Base-by-base conservation (phyloP, 2,113 vertebrate species). In the Acanthisitta chloris region DNA sequence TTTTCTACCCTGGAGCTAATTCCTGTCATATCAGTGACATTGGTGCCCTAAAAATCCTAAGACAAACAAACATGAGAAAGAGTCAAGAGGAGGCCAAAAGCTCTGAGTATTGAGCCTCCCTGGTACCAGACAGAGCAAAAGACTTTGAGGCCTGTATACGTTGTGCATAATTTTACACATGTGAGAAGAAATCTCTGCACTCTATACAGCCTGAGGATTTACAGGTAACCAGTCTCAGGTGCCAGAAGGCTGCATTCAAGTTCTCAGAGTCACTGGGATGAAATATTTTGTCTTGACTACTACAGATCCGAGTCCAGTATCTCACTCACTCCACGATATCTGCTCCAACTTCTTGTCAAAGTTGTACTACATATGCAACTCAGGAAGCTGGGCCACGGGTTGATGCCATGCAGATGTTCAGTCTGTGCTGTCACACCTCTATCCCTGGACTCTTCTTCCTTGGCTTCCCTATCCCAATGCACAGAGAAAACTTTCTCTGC, bases 1-100 rank as follows among this genome's bases (percentile, higher is more conserved):
- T 72, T 94, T 83, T 80, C 70, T 87, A 52, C 12, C 40, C 55
- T 71, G 40, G 61, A 79, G 49, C 61, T 92, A 77, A 85, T 72
- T 82, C 61, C 62, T 38, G 42, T 85, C 84, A 79, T 0, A 0
- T 48, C 49, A 45, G 25, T 61, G 66, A 70, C 42, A 14, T 3
- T 4, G 17, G 21, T 29, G 7, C 23, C 65, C 64, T 59, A 51
- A 72, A 82, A 95, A 52, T 48, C 25, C 28, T n/a, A 23, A 59
- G 65, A 48, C 10, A 73, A 91, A 78, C 18, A 79, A 64, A 14
- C 25, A 76, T 2, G 17, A 71, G 19, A 7, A 36, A 26, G 58
- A 91, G 17, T 33, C 48, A 91, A 91, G 78, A 38, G 23, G 20
- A 77, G 21, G 34, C 55, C 28, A 55, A 69, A 12, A 84, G 42